Base-by-base conservation (phyloP, 2,113 vertebrate genomes). In the Carassius auratus region DNA sequence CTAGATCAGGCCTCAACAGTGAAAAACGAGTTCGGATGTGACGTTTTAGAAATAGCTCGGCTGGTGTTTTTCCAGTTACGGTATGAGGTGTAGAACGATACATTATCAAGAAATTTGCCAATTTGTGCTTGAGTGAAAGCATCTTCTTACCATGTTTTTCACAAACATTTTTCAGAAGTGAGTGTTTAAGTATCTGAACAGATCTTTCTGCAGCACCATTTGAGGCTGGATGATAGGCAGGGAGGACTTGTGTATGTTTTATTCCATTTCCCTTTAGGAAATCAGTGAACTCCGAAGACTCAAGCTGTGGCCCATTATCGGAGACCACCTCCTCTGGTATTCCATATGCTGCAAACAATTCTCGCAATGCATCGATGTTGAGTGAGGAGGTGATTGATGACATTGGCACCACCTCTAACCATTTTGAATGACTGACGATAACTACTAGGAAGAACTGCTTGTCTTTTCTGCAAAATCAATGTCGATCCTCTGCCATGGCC, bases 331-430 rank as follows among this genome's bases (percentile, higher is more conserved):
- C 82, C n/a, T 74, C 17, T 4, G 10, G 66, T 62, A 81, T 61
- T 1, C n/a, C 66, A 61, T 61, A 19, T 64, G 55, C 10, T 84
- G 15, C 26, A 59, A 83, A 59, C 36, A 84, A 15, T 8, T 8
- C 38, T 15, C 33, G 2, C 1, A 75, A n/a, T 19, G 50, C 36
- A 21, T 59, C 69, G 71, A 9, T 64, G 8, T 84, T 78, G 21
- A 82, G 85, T 74, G 33, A 64, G 17, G 69, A 38, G 23, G 76
- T 61, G 73, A 64, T 62, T 30, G 59, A 66, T 21, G 36, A 81
- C 74, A 76, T 76, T 0, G 45, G 73, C 6, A 50, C 2, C 0
- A 76, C 45, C 13, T 52, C 74, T 26, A 52, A 17, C 48, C 74
- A 76, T 23, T 52, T 48, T 33, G 48, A 26, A 52, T 76, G 14